Conservation (phyloP, 2,113 vertebrate species). For the Pipa parva region DNA sequence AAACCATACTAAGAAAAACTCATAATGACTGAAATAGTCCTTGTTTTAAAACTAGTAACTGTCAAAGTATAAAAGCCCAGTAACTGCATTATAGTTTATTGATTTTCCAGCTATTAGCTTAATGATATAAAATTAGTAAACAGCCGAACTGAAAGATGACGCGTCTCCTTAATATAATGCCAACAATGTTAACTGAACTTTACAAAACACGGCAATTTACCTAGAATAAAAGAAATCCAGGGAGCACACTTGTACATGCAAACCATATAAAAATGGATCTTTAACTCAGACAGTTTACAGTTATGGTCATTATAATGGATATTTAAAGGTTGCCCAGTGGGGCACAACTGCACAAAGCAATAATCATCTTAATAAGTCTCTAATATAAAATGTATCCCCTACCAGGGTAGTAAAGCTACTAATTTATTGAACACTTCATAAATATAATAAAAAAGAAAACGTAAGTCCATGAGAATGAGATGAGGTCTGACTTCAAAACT, state of each 20-base stretch:
- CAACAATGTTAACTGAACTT: no score
- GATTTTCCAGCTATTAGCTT: no score
- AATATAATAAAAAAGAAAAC: neutral
- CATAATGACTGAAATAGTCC: no score
- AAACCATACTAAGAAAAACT: no score
- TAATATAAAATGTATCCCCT: neutral
- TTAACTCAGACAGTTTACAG: neutral
- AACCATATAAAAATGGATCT: neutral
- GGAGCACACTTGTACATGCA: neutral
- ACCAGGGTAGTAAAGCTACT: neutral
- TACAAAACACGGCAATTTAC: no score
- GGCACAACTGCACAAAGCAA: neutral
- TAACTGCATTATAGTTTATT: no score
- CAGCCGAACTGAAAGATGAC: no score
- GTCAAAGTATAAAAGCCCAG: no score
- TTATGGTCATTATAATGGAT: neutral
- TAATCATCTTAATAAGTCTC: neutral
- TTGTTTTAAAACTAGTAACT: no score
- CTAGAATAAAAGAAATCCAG: neutral
- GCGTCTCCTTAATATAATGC: no score
- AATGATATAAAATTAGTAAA: no score
- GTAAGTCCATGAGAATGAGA: neutral
- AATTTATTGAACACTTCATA: slow-evolving; percentile 2
- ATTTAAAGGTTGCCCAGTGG: neutral
- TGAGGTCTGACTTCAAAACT: neutral